Base-by-base conservation (phyloP, 2,113 vertebrate genomes). In the Hippotragus niger region DNA sequence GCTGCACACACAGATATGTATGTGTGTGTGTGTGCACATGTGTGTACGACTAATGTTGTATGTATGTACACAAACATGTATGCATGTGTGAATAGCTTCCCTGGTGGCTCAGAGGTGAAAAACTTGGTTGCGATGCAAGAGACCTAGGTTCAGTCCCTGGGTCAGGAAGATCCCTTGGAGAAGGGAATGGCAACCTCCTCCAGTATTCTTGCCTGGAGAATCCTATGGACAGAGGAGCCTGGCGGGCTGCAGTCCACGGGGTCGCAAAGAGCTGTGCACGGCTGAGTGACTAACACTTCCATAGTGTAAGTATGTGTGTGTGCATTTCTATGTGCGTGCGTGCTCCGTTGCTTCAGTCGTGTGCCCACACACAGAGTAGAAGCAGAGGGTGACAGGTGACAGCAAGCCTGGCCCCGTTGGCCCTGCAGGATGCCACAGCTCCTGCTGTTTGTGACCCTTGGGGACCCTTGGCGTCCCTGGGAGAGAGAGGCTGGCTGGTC, bases 251-350 rank as follows among this genome's bases (percentile, higher is more conserved):
- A 76, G 71, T 76, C 23, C 23, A 14, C 13, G 40, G 71, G 40
- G 71, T 43, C 3, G 0, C 71, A 43, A n/a, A 71, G 71, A 40
- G 10, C 40, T 40, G n/a, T 12, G 13, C 10, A 2, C 0, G 67
- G 40, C 67, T 71, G 67, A 71, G 67, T 23, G 67, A 71, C 67
- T 40, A 10, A 64, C 47, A 45, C 33, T n/a, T 83, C 52, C 40
- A 4, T 12, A 33, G 47, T 55, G 16, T 64, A 47, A 40, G 11
- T 94, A 6, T 23, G 16, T 87, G 57, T 71, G 16, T 93, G 19
- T 14, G 5, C 15, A 2, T 60, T 17, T 45, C 17, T 40, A 11
- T 43, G 15, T 33, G 3, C 5, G 1, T 71, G 67, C 1, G 0
- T 36, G n/a, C n/a, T 12, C 23, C 23, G 19, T 3, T 71, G n/a